Evolutionary conservation across 2,888 invertebrate species (phyloP), one percentile per base, ranked within the genome.

Genomic region (Tridacna crocea): DNA sequence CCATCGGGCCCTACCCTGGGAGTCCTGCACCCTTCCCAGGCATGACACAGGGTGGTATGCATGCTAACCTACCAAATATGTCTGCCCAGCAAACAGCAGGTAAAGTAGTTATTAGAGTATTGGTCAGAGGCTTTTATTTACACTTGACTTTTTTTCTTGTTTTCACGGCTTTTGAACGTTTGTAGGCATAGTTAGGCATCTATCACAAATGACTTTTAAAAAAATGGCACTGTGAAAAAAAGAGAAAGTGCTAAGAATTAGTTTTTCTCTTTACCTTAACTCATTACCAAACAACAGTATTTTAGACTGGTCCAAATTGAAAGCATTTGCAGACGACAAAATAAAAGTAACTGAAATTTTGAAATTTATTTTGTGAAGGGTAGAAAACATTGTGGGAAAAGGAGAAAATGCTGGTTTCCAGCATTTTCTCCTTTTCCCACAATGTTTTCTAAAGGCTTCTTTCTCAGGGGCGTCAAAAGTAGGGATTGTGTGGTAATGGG

Each of bases 11-110:
- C 65, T 77, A 77, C 76, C 85, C 85, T 47, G 79, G 83, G 63
- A 83, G 85, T 76, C 83, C 83, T 78, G 75, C 85, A 46, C 82
- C 85, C 82, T 82, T 78, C 72, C 82, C 85, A 80, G 86, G 83
- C 81, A 79, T 83, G 80, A 75, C 86, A 61, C 80, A 79, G 77
- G 79, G 84, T 81, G 85, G 85, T 82, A 75, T 83, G 85, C 86
- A 85, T 88, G 88, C 86, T 51, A 75, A 51, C 77, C 82, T 82
- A 72, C 79, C 75, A 61, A 75, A 75, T 51, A 68, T 78, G 73
- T 81, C 77, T 65, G 81, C 77, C 74, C 77, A 77, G 70, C 77
- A 77, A 58, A 46, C 51, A 19, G 51, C 74, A 75, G 77, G 73
- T 76, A 77, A 74, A 48, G 63, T 77, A 70, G 36, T 61, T 61